Base-by-base conservation (phyloP, 2,888 invertebrate genomes). In the Ormyrus pomaceus region DNA sequence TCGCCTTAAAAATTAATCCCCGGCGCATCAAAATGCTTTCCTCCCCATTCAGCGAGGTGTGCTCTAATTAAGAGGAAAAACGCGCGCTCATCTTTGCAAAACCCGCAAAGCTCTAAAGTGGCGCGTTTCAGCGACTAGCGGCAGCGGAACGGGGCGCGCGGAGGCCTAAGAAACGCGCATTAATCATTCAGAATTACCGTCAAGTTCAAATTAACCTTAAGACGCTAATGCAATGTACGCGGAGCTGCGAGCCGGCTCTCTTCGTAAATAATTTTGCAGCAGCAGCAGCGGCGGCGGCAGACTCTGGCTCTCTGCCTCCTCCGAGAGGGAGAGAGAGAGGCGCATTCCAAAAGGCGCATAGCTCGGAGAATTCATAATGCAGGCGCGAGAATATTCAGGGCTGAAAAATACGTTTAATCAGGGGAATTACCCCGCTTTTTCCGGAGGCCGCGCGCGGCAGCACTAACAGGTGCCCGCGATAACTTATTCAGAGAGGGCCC, bases 351-450 rank as follows among this genome's bases (percentile, higher is more conserved):
- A n/a, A 45, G 10, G 45, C 19, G 7, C 56, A 19, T 34, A 59
- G n/a, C 53, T 19, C 10, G 6, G 61, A 64, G 61, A 70, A 79
- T 79, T 58, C 70, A 74, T 79, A 79, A 74, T 73, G 65, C 55
- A 7, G n/a, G 68, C 50, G 55, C 59, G 46, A 53, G 51, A 48
- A 71, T 76, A 75, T 74, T 77, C 62, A 69, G 55, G 65, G 51
- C 7, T 74, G 77, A 77, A 80, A 72, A 76, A 79, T 77, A 75
- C 80, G 80, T 82, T 83, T 83, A 83, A 82, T 83, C 80, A 80
- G 76, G 79, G 76, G 80, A 77, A 80, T 81, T 76, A 68, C 53
- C 53, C 51, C 50, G 34, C n/a, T 64, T 56, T 48, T 50, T 59
- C 59, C 61, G 51, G 53, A 10, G 34, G 56, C 45, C 19, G 53